phyloP scores from a whole-genome alignment of 2,113 vertebrate genomes.

The Xenopus borealis region DNA sequence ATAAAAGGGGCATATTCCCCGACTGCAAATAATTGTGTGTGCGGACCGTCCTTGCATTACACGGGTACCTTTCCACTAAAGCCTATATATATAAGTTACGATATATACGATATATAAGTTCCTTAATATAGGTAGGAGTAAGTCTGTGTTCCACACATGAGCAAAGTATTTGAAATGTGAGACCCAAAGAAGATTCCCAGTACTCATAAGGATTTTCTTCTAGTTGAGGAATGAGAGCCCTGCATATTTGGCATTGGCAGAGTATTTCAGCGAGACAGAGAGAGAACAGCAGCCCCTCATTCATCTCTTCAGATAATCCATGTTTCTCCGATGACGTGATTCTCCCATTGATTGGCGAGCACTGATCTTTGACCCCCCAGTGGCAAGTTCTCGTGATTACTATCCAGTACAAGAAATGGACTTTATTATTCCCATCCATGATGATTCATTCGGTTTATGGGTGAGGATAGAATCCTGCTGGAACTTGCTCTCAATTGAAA shows the following conservation, averaged over 20 bases:
- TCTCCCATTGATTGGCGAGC: conserved; percentile 8
- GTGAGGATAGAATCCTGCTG: background rate
- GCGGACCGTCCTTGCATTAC: no score
- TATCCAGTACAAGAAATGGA: background rate
- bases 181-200: no score
- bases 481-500: background rate
- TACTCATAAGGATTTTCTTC: no score
- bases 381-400: conserved; percentile 7
- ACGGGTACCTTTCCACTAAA: no score
- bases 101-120: no score
- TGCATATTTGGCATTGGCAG: background rate
- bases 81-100: no score
- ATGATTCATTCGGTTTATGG: conserved; percentile 15
- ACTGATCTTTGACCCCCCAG: conserved; percentile 15
- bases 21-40: no score
- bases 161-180: no score
- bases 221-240: no score
- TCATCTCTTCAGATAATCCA: background rate
- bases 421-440: conserved; percentile 7
- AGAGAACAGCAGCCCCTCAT: background rate
- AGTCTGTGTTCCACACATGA: no score
- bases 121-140: no score
- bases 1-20: no score
- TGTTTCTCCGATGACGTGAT: background rate
- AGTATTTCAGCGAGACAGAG: background rate